Base-by-base conservation (phyloP, 2,797 vertebrate species). In the Thaleichthys pacificus region DNA sequence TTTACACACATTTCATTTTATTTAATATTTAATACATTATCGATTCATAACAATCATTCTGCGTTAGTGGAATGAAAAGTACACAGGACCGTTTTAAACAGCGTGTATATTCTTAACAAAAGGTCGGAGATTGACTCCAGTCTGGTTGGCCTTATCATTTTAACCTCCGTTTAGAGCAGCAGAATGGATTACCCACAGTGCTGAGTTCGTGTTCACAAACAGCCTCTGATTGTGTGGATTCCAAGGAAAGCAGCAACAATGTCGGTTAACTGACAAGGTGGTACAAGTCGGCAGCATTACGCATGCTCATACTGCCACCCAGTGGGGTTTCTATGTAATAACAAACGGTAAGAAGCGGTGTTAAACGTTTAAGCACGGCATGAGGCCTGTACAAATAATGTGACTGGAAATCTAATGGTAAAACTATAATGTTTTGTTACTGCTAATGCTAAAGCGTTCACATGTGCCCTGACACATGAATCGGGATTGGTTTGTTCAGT, bases 251-350 rank as follows among this genome's bases (percentile, higher is more conserved):
- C 68, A 61, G 80, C 68, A 47, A 81, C 71, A 66, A 1, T 65
- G 21, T 75, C 47, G 56, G 47, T 9, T 72, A 61, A 21, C 28
- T 17, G 47, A 74, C 60, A 3, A 12, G 57, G 9, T 21, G 5
- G 32, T 22, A 12, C 61, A 64, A 60, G 54, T 17, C 14, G 8
- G 49, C 35, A 77, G 75, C 73, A 75, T 76, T 73, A 69, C n/a
- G 74, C 54, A 85, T 65, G 85, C 85, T 70, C 82, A 57, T 75
- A 89, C 83, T 91, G 90, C 93, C 93, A 93, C 86, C 93, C 92
- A 88, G 89, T 78, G 93, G 92, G 19, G 0, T 0, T 0, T 0
- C 0, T 8, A 24, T 57, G 71, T 69, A 81, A 6, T 9, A n/a
- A 47, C 49, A 51, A 30, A 24, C 19, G 7, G 17, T n/a, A 0